Conservation (phyloP, 2,888 invertebrate genomes). For the Elysia crispata region DNA sequence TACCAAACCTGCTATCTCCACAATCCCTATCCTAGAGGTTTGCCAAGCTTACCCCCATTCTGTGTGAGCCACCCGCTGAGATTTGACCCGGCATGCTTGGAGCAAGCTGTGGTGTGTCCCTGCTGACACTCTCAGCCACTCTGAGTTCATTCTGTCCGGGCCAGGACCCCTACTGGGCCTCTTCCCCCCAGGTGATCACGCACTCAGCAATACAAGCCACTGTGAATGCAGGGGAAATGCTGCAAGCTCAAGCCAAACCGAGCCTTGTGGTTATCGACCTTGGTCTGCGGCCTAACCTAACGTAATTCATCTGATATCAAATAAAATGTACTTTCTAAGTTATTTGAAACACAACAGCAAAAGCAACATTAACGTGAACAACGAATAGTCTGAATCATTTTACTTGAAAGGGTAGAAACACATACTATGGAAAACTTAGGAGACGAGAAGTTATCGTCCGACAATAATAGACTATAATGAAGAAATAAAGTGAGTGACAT, state of each 20-base stretch:
- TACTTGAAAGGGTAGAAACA: neutral
- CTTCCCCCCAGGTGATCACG: neutral
- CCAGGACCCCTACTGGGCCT: too few relatives aligned
- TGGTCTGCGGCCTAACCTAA: neutral
- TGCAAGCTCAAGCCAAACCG: too few relatives aligned
- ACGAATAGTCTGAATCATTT: neutral
- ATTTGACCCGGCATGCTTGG: too few relatives aligned
- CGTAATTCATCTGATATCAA: too few relatives aligned
- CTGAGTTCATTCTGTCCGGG: neutral
- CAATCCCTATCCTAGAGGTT: neutral
- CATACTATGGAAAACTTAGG: neutral
- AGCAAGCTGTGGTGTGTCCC: neutral
- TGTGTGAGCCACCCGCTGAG: too few relatives aligned
- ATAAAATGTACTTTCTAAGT: neutral
- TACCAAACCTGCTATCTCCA: neutral
- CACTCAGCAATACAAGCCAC: neutral
- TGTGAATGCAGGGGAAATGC: too few relatives aligned
- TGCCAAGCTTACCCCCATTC: neutral
- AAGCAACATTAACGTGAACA: neutral
- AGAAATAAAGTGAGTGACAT: too few relatives aligned
- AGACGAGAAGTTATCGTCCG: too few relatives aligned
- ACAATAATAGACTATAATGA: too few relatives aligned
- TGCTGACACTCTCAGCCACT: conserved; percentile 13
- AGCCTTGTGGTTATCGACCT: neutral
- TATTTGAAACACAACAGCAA: neutral